These are phyloP conservation scores for Pheosia gnoma DNA, from an alignment of 2,888 invertebrate genomes.

Conservation along the genomic window DNA sequence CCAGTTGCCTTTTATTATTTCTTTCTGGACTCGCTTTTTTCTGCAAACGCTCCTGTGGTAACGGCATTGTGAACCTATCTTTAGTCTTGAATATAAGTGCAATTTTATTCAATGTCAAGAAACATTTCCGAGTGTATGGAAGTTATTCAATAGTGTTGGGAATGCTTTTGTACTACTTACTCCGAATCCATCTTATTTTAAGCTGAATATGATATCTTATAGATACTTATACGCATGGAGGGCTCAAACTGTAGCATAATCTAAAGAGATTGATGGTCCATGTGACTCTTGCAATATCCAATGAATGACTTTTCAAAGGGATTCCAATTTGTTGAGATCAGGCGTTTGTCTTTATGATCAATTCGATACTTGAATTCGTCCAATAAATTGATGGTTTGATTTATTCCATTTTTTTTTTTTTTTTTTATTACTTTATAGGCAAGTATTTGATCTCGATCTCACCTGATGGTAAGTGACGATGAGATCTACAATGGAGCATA, in stretches of 20 bases:
- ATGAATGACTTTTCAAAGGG: slow-evolving; percentile 58
- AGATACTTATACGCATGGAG: slow-evolving; percentile 58
- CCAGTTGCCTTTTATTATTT: slow-evolving; percentile 50
- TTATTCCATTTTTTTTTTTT: slow-evolving; percentile 26
- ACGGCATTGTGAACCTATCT: slow-evolving; percentile 49
- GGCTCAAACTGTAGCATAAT: slow-evolving; percentile 68
- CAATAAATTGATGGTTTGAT: slow-evolving; percentile 12
- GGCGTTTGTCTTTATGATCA: slow-evolving; percentile 34
- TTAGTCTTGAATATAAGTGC: slow-evolving; percentile 55
- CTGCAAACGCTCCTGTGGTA: slow-evolving; percentile 43
- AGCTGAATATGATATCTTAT: slow-evolving; percentile 72
- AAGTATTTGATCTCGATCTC: too few species aligned
- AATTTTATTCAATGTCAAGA: slow-evolving; percentile 52
- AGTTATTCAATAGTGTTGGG: slow-evolving; percentile 34
- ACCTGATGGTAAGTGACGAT: too few species aligned
- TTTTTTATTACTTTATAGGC: too few species aligned
- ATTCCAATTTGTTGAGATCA: slow-evolving; percentile 51
- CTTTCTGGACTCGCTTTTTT: slow-evolving; percentile 44
- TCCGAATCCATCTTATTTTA: slow-evolving; percentile 57
- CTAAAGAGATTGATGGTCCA: slow-evolving; percentile 66
- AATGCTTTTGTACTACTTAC: slow-evolving; percentile 65
- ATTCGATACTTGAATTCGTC: slow-evolving; percentile 15
- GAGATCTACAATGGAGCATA: too few species aligned
- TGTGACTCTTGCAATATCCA: slow-evolving; percentile 58
- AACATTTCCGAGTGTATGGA: slow-evolving; percentile 45